Evolutionary conservation across 2,888 invertebrate genomes (phyloP), one percentile per base, ranked within the genome.

Genomic region (Dermolepida albohirtum): DNA sequence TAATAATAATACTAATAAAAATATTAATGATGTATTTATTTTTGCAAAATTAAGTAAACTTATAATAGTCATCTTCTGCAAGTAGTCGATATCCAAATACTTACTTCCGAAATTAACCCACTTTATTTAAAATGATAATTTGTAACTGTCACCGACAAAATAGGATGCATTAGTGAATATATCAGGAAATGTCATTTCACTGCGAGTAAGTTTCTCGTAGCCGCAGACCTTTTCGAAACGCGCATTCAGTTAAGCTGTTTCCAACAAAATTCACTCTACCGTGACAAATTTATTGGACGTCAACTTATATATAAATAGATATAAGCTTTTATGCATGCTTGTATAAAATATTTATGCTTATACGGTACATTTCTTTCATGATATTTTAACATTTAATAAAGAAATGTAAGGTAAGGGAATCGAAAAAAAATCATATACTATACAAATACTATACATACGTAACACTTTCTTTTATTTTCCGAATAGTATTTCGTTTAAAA

Each of bases 141-240:
- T 74, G 71, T 74, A 72, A 74, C 73, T 73, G 74, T 74, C 74
- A 72, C 68, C 62, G 49, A 52, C 59, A 69, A 72, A 73, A 73
- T 71, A 68, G 72, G 69, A 72, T 72, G 71, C 71, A 73, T 71
- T 72, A 72, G 73, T 69, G 72, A 70, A 68, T 73, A 71, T 70
- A 72, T 74, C 73, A 70, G 71, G 62, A 69, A 68, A 67, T 70
- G 71, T 72, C 72, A 69, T 69, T 70, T 62, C 67, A 66, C 66
- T 55, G 47, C 66, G 66, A 63, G 52, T 64, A 70, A 64, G 63
- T 50, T 67, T 39, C 41, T 63, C 40, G 40, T 22, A 55, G 44
- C 34, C 10, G 43, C 52, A 52, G 34, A 44, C 40, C 41, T 52
- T 44, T 63, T 39, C 40, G 1, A 27, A 34, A 29, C 34, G 50